Evolutionary conservation across 2,113 vertebrate genomes (phyloP), one percentile per base, ranked within the genome.

Genomic region (Lepus timidus): DNA sequence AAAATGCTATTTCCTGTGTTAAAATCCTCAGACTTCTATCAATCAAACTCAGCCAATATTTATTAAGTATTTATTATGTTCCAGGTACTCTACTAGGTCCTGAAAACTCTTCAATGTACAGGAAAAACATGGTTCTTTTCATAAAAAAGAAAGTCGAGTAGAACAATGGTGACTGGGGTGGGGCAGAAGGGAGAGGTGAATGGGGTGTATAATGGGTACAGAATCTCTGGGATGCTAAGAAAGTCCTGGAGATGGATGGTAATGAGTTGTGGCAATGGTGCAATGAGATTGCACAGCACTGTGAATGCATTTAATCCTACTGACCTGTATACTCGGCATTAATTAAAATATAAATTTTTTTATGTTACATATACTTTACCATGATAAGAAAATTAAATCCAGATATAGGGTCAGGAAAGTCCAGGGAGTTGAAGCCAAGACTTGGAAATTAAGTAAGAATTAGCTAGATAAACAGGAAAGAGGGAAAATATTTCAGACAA

Each of bases 361-460:
- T 49, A 78, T n/a, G 4, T 74, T 52, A 64, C 52, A 8, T 33
- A 36, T 65, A 29, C 55, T 91, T 84, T 75, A 73, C 8, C 44
- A 65, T 12, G 36, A 83, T 73, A 62, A 80, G 82, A 73, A 73
- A 6, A 61, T 61, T 36, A 61, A 62, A 25, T 29, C 23, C 9
- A 36, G 36, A 52, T 70, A 52, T 14, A 70, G 65, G 22, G 27
- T 67, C 25, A 80, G 58, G 13, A 74, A 74, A 92, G 71, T 23
- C 13, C 51, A 44, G 44, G 1, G 44, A 58, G 36, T 3, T 76
- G 80, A 91, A 74, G 49, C 23, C 75, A 25, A 70, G 51, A 89
- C 55, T 92, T 83, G 31, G 86, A 97, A 87, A 58, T 67, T 39
- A 83, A 73, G 36, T 87, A 84, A 65, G 52, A 94, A 94, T 87